These are phyloP conservation scores for Tiliacea citrago DNA, from an alignment of 2,888 invertebrate genomes.

Conservation along the genomic window DNA sequence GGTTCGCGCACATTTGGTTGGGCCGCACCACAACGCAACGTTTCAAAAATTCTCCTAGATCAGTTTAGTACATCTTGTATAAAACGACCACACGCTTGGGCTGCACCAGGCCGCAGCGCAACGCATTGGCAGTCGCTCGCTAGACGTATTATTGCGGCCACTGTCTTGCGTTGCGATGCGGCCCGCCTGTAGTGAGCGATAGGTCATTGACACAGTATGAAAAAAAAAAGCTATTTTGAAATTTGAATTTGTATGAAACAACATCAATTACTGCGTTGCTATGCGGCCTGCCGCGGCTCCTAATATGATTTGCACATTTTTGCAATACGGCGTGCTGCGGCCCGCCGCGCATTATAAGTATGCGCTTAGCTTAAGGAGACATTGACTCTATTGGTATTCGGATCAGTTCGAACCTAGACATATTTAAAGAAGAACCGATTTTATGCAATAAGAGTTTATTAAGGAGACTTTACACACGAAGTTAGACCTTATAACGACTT, in stretches of 20 bases:
- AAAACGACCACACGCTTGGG: too few species aligned
- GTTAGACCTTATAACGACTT: neutral
- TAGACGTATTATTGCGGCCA: too few species aligned
- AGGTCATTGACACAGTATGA: too few species aligned
- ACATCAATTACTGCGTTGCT: neutral
- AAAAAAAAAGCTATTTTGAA: too few species aligned
- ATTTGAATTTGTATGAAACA: too few species aligned
- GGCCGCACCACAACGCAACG: neutral
- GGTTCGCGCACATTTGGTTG: neutral
- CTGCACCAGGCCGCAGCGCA: neutral
- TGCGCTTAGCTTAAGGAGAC: neutral
- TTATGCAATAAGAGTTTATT: neutral
- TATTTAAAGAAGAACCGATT: neutral
- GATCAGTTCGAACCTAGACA: neutral
- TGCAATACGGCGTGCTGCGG: neutral
- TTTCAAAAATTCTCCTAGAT: too few species aligned
- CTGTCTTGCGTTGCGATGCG: neutral
- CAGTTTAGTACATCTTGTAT: too few species aligned
- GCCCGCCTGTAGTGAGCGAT: neutral
- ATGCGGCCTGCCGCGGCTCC: neutral
- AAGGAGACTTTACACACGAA: neutral
- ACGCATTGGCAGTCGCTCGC: too few species aligned
- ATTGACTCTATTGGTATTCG: neutral
- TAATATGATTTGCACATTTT: too few species aligned
- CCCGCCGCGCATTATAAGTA: neutral